Conservation (phyloP, 2,888 invertebrate species). For the Callinectes sapidus region DNA sequence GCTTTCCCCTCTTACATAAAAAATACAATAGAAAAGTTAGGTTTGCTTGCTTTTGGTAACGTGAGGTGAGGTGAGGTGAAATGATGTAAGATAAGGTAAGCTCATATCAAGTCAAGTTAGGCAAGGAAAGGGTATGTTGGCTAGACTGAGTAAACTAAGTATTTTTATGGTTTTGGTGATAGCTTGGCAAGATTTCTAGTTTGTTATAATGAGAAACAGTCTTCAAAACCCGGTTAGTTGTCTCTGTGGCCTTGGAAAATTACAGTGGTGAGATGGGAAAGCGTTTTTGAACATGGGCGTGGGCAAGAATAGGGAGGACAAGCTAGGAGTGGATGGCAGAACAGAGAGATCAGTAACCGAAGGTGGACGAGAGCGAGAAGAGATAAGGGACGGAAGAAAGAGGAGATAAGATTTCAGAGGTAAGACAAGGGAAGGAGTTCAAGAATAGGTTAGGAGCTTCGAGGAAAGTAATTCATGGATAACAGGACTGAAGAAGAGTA, state of each 20-base stretch:
- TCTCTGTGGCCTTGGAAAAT: no score
- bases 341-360: background rate
- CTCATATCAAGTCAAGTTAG: no score
- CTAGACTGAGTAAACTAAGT: no score
- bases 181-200: no score
- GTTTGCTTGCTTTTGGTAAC: background rate
- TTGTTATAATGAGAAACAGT: no score
- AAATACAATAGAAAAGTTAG: background rate
- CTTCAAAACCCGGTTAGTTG: no score
- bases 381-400: background rate
- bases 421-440: background rate
- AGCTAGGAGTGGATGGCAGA: background rate
- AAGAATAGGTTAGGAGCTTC: background rate
- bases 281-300: no score
- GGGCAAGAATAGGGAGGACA: background rate
- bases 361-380: background rate
- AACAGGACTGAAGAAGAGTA: background rate
- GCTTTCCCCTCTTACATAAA: no score
- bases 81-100: background rate
- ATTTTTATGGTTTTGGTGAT: no score
- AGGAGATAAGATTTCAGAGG: no score
- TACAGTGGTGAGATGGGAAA: no score
- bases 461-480: background rate
- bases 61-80: background rate
- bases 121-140: no score